phyloP scores from a whole-genome alignment of 2,888 invertebrate species.

The Balanococcus diminutus region DNA sequence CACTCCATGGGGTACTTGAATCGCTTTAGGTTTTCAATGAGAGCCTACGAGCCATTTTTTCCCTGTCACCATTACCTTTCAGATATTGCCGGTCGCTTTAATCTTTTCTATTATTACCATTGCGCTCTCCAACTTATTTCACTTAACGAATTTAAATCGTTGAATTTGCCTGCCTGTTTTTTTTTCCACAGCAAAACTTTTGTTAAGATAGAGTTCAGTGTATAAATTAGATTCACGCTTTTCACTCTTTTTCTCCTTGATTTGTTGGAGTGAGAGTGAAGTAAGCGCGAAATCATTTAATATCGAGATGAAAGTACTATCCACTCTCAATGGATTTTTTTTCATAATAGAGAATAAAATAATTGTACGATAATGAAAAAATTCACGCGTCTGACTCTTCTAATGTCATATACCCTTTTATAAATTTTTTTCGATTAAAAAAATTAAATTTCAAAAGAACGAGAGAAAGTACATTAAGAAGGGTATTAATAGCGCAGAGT shows the following conservation, averaged over 20 bases:
- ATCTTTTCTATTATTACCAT: slow-evolving; percentile 44
- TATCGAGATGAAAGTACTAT: background rate
- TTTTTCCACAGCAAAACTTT: slow-evolving; percentile 11
- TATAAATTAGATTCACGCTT: slow-evolving; percentile 21
- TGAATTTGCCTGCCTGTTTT: slow-evolving; percentile 9
- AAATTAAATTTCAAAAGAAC: background rate
- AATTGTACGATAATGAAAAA: background rate
- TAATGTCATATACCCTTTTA: background rate
- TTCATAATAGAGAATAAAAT: background rate
- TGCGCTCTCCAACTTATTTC: slow-evolving; percentile 31
- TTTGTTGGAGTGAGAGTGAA: background rate
- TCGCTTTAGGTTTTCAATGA: slow-evolving; percentile 44
- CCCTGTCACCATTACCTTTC: slow-evolving; percentile 44
- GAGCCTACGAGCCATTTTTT: slow-evolving; percentile 46
- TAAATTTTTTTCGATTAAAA: background rate
- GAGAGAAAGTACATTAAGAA: background rate
- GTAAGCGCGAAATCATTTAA: background rate
- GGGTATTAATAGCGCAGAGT: background rate
- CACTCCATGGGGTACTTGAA: slow-evolving; percentile 47
- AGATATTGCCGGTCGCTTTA: slow-evolving; percentile 43
- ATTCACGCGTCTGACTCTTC: background rate
- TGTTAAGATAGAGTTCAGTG: slow-evolving; percentile 15
- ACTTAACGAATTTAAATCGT: slow-evolving; percentile 48
- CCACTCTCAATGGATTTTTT: background rate
- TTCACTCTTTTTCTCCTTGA: background rate